Conservation (phyloP, 2,113 vertebrate genomes). For the Ophiodon elongatus region DNA sequence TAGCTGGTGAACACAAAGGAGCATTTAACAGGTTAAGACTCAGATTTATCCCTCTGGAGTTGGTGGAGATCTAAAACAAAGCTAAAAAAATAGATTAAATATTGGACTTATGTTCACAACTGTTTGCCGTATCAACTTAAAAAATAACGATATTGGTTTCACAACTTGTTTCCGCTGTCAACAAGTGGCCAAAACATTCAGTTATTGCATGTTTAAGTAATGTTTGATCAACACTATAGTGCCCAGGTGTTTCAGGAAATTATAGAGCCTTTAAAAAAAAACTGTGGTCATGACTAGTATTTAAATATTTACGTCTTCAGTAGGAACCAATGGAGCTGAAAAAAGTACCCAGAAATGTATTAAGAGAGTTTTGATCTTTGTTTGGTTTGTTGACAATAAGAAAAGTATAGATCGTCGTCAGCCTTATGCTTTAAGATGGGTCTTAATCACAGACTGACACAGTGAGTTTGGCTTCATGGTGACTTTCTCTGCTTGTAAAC, state of each 20-base stretch:
- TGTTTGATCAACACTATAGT: not conserved
- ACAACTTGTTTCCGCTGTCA: too few relatives aligned
- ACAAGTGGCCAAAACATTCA: not conserved
- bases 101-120: not conserved
- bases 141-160: not conserved
- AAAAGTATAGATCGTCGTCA: not conserved
- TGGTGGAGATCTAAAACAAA: not conserved
- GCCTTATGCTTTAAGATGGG: not conserved
- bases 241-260: not conserved
- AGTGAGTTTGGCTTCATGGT: not conserved
- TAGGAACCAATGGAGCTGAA: not conserved
- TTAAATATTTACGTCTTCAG: not conserved
- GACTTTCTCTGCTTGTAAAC: slow-evolving; percentile 47
- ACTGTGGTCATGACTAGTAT: not conserved
- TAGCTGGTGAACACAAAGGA: not conserved
- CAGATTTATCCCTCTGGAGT: not conserved
- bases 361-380: not conserved
- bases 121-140: not conserved
- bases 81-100: not conserved
- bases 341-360: not conserved
- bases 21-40: not conserved
- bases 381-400: not conserved
- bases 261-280: not conserved
- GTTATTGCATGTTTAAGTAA: not conserved
- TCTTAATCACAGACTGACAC: slow-evolving; percentile 7